A percentile compares a stretch with the other conserved stretches of the same genome.
Evolutionary conservation across 2,888 invertebrate genomes (phyloP).

Genomic region (Harmothoe impar): DNA sequence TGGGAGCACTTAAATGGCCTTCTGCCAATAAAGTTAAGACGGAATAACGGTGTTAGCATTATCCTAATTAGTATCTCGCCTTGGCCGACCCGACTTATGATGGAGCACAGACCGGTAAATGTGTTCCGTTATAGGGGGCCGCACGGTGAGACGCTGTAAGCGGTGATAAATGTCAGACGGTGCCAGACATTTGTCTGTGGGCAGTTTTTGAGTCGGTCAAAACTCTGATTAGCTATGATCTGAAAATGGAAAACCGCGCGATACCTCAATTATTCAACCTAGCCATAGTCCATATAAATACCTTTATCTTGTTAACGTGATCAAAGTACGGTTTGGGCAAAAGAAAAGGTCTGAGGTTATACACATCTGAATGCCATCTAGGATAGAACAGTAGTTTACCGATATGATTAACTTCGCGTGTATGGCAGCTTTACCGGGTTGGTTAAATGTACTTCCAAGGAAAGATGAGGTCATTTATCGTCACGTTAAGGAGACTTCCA

Average conservation of each 20-base stretch:
- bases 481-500: background rate
- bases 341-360: no score
- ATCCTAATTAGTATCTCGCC: background rate
- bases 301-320: no score
- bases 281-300: background rate
- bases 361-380: no score
- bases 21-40: constrained; percentile 45
- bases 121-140: background rate
- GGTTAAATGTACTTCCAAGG: no score
- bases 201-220: background rate
- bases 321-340: no score
- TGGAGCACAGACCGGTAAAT: constrained; percentile 7
- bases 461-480: no score
- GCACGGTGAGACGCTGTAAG: background rate
- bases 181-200: constrained; percentile 33
- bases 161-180: constrained; percentile 21
- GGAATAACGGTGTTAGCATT: background rate
- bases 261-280: background rate
- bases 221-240: background rate
- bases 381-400: no score
- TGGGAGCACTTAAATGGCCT: background rate
- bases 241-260: background rate
- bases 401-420: no score
- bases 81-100: background rate
- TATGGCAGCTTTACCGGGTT: no score